phyloP scores from a whole-genome alignment of 2,888 invertebrate species.

The Sarcophaga subvicina region DNA sequence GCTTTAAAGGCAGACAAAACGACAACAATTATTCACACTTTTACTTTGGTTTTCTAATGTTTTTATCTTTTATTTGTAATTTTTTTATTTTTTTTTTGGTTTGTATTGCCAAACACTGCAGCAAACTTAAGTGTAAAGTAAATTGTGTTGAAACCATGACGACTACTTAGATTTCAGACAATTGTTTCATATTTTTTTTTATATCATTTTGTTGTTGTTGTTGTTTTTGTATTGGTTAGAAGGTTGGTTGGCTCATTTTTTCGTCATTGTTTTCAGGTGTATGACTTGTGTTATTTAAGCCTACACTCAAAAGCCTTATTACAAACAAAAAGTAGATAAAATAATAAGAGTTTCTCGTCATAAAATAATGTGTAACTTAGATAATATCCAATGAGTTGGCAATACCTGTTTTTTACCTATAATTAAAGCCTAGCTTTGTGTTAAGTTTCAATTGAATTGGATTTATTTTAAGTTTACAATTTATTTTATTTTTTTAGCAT shows the following conservation, averaged over 20 bases:
- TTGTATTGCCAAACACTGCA: neutral
- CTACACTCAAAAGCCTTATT: conserved; percentile 25
- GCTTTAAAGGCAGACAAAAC: conserved; percentile 3
- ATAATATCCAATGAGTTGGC: conserved; percentile 28
- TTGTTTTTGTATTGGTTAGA: neutral
- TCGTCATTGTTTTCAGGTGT: conserved; percentile 30
- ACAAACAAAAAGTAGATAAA: conserved; percentile 29
- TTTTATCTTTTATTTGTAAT: conserved; percentile 7
- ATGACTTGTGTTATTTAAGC: conserved; percentile 36
- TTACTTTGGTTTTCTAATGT: conserved; percentile 21
- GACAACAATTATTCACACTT: conserved; percentile 39
- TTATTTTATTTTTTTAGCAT: no score
- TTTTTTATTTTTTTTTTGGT: neutral
- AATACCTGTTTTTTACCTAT: conserved; percentile 19
- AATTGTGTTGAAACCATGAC: conserved; percentile 54
- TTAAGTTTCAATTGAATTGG: no score
- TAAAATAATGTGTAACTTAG: neutral
- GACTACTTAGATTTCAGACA: conserved; percentile 31
- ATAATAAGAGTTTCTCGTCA: conserved; percentile 11
- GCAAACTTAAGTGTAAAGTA: neutral
- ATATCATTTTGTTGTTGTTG: no score
- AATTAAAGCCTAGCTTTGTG: conserved; percentile 25
- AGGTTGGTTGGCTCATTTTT: neutral
- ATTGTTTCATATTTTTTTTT: conserved; percentile 14
- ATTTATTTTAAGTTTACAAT: neutral